Evolutionary conservation across 2,888 invertebrate genomes (phyloP), one percentile per base, ranked within the genome.

Genomic region (Chloroclystis v-ata): DNA sequence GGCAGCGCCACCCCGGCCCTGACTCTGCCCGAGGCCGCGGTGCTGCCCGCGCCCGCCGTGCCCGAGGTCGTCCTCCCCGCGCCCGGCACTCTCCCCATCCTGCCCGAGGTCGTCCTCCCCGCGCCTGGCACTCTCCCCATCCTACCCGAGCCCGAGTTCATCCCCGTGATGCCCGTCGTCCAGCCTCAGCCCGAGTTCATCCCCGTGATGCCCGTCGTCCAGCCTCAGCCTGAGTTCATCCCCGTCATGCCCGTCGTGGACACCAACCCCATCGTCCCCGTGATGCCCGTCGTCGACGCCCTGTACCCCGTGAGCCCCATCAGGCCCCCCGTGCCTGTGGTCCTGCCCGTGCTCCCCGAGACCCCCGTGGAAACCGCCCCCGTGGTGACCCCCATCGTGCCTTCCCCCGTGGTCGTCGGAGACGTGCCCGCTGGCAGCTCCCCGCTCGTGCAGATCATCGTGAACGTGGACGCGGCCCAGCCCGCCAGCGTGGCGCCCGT

Each of bases 371-470:
- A 32, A 9, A 32, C 47, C 9, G 10, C 46, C 12, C 54, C 56
- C 39, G 56, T 54, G 3, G 45, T 16, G 30, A 14, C 32, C 2
- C 47, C 45, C 24, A 49, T 44, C 16, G 42, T 37, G n/a, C 43
- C 51, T 37, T 30, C 56, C 11, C 63, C 60, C 30, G 54, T 55
- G 46, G 43, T 54, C 41, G 14, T 52, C 39, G 32, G 47, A 25
- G 44, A 46, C 10, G 50, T 49, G 39, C 46, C 47, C 29, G 30
- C 59, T 32, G 37, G 44, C 40, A 44, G 43, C 41, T 46, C 61
- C 48, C 63, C 66, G 16, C 56, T 67, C 24, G 67, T 72, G 28
- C 68, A 70, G 59, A 65, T 72, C 57, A 61, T 72, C 61, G 42
- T 72, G 49, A 72, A 71, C 59, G 60, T 67, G 46, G 60, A 60